Base-by-base conservation (phyloP, 2,113 vertebrate species). In the Perccottus glenii region DNA sequence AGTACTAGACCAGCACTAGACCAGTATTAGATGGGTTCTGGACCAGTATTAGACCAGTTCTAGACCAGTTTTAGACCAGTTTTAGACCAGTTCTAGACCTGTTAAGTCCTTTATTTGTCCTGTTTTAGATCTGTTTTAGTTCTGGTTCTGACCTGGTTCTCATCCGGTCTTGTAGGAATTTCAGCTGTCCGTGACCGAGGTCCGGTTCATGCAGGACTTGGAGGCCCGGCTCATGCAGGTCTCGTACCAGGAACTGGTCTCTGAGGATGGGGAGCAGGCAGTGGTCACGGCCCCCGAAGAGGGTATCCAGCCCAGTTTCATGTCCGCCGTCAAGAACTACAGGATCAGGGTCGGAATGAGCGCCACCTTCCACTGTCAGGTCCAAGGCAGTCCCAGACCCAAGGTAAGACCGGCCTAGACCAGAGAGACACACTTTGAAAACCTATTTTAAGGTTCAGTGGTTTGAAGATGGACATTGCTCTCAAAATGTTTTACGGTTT, bases 351-450 rank as follows among this genome's bases (percentile, higher is more conserved):
- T 97, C 73, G 97, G 97, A 53, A 98, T 96, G 92, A 93, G 94
- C 11, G 95, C 95, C 78, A 98, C 96, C 5, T 99, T 99, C 87
- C 95, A 97, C 86, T 99, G 98, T 88, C 98, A 95, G 85, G 93
- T 93, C 77, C 88, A 93, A 84, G 98, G 98, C 81, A 92, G 89
- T 69, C 98, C 98, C 8, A 70, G 96, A 52, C 96, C 98, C 49
- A 99, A 99, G 96, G 97, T 98, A 91, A 58, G n/a, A 19, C n/a
- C 56, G 1, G 12, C 5, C 5, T 32, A 32, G 1, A 49, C 44
- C 44, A 27, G 19, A 27, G 3, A 27, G 3, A 27, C 19, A 27
- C 19, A 27, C 19, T 27, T 27, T 27, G 19, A 27, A 27, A 27
- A 27, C 19, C 19, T 3, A 3, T 27, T 27, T 27, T 27, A 27